Evolutionary conservation across 2,888 invertebrate genomes (phyloP).

Genomic region (Cylloceria caligata): DNA sequence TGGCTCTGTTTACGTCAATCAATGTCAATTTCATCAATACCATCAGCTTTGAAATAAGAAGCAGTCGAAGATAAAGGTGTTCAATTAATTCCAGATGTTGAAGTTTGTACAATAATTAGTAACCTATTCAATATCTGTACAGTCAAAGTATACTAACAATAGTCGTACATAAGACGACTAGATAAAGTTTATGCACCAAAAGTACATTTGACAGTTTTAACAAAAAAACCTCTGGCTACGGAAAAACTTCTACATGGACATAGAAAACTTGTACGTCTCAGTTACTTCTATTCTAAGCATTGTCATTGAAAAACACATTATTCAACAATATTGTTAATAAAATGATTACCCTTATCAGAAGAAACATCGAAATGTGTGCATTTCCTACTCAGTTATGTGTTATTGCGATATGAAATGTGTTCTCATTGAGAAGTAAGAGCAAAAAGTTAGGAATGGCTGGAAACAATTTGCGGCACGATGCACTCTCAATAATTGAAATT

Average conservation of each 20-base stretch:
- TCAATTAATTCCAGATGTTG: too few species aligned
- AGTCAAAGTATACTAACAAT: too few species aligned
- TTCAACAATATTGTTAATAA: not conserved
- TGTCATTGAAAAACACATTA: not conserved
- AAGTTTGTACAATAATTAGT: too few species aligned
- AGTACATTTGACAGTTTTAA: not conserved
- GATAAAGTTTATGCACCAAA: not conserved
- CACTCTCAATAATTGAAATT: constrained; percentile 28
- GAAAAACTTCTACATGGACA: not conserved
- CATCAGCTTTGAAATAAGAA: too few species aligned
- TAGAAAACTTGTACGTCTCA: not conserved
- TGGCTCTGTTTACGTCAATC: too few species aligned
- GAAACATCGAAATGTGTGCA: not conserved
- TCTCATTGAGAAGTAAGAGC: not conserved
- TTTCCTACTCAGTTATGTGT: not conserved
- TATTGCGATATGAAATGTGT: not conserved
- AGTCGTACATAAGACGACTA: not conserved
- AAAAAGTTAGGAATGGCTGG: not conserved
- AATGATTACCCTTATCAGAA: not conserved
- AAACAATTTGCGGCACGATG: constrained; percentile 4
- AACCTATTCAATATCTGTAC: too few species aligned
- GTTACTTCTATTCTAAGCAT: not conserved
- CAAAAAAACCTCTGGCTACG: not conserved
- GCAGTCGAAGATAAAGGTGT: too few species aligned
- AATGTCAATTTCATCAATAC: too few species aligned